Conservation (phyloP, 2,888 invertebrate species). For the Torymus texanus region DNA sequence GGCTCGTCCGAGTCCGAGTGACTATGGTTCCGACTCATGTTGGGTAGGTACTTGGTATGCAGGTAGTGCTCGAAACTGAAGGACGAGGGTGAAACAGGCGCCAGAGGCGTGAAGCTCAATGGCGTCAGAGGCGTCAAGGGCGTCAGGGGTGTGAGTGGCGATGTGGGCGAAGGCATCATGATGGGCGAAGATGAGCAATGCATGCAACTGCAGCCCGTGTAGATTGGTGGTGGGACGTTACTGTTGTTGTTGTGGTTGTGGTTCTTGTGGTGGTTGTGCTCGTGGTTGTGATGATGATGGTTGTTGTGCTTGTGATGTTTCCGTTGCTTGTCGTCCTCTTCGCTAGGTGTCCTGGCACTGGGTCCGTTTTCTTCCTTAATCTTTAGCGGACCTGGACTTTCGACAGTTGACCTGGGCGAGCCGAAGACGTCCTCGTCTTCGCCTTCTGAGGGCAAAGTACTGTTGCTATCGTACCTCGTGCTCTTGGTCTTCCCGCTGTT, state of each 20-base stretch:
- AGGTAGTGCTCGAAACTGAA: conserved; percentile 81
- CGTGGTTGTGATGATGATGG: conserved; percentile 61
- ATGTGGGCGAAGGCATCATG: conserved; percentile 76
- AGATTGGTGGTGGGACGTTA: conserved; percentile 61
- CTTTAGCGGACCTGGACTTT: conserved; percentile 76
- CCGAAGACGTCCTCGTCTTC: conserved; percentile 72
- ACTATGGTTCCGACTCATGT: conserved; percentile 76
- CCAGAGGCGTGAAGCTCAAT: conserved; percentile 76
- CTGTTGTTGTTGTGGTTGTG: conserved; percentile 64
- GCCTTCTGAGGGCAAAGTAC: conserved; percentile 64
- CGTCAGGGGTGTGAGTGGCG: conserved; percentile 76
- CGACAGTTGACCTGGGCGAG: conserved; percentile 70
- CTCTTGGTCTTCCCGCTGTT: neutral
- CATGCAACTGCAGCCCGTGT: conserved; percentile 69
- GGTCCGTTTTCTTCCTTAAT: conserved; percentile 39
- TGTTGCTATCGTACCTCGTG: conserved; percentile 65
- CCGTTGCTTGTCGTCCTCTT: conserved; percentile 19
- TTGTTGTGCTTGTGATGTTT: conserved; percentile 39
- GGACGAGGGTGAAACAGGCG: conserved; percentile 77
- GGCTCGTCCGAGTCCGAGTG: conserved; percentile 82
- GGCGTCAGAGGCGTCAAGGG: conserved; percentile 75
- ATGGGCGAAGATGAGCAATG: conserved; percentile 68
- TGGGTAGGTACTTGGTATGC: conserved; percentile 81
- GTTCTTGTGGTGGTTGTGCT: conserved; percentile 38
- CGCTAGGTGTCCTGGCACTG: neutral